These are phyloP conservation scores for Phylloscopus whistleri DNA, from an alignment of 2,113 vertebrate genomes.

Conservation along the genomic window DNA sequence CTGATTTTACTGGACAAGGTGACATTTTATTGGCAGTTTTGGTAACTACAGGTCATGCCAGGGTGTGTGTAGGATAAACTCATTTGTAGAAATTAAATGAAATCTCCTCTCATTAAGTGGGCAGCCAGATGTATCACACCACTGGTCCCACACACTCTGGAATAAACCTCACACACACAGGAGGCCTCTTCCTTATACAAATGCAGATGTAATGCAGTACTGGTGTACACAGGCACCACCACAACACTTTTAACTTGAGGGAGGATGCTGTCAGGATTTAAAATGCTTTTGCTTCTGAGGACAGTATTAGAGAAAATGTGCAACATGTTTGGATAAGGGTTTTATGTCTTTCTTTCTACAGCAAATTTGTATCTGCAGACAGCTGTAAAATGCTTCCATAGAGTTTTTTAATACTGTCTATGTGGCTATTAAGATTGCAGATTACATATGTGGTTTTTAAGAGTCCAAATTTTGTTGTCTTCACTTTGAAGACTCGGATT, in stretches of 20 bases:
- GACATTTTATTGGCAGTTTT: neutral
- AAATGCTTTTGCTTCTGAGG: neutral
- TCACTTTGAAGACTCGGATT: neutral
- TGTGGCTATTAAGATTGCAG: neutral
- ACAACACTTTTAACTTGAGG: neutral
- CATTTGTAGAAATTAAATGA: neutral
- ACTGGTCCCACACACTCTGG: neutral
- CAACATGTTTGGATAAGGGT: neutral
- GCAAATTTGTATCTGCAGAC: neutral
- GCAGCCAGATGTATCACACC: neutral
- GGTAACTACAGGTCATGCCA: neutral
- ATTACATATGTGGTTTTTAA: neutral
- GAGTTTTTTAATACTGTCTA: neutral
- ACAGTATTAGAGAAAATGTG: neutral
- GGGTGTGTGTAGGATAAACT: neutral
- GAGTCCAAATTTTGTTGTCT: neutral
- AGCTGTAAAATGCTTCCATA: neutral
- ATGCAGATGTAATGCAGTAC: constrained; percentile 53
- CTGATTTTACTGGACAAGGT: neutral
- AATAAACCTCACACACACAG: neutral
- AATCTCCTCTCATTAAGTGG: neutral
- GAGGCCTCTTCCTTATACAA: neutral
- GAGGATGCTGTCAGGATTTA: neutral
- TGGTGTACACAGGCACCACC: neutral
- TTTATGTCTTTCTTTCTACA: neutral